Percentiles rank a stretch among this genome's conserved stretches.
These are phyloP conservation scores for Ageneiosus marmoratus DNA, from an alignment of 2,113 vertebrate species.

Conservation along the genomic window DNA sequence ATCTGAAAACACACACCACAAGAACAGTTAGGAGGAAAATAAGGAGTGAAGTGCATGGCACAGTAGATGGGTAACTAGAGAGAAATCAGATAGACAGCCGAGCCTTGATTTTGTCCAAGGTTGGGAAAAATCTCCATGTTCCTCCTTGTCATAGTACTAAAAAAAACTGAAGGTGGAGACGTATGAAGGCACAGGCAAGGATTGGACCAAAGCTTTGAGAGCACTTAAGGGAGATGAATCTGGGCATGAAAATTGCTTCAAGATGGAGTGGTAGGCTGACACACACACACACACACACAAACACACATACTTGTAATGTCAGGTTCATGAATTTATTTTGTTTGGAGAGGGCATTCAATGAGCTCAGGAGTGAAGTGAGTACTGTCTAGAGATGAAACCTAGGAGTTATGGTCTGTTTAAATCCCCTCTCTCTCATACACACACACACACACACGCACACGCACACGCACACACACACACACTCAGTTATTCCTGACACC, in stretches of 20 bases:
- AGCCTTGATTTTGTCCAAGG: conserved; percentile 3
- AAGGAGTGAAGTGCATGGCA: conserved; percentile 24
- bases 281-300: background rate
- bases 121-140: background rate
- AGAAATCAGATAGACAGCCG: conserved; percentile 2
- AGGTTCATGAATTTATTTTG: conserved; percentile 40
- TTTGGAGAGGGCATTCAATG: conserved; percentile 12
- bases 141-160: background rate
- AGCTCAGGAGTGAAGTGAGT: background rate
- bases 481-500: background rate
- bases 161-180: background rate
- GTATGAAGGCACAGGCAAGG: conserved; percentile 2
- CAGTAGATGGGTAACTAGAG: no score
- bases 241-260: conserved; percentile 22
- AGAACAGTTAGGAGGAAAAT: conserved; percentile 16
- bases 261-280: conserved; percentile 18
- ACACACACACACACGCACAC: conserved; percentile 16
- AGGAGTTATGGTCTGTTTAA: conserved; percentile 8
- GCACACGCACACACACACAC: conserved; percentile 18
- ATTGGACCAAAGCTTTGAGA: conserved; percentile 8
- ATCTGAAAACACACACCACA: conserved; percentile 29
- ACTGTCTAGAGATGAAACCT: background rate
- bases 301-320: conserved; percentile 16
- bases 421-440: conserved; percentile 16
- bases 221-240: conserved; percentile 36